Conservation (phyloP, 2,797 vertebrate species). For the Syndactyla subalaris region DNA sequence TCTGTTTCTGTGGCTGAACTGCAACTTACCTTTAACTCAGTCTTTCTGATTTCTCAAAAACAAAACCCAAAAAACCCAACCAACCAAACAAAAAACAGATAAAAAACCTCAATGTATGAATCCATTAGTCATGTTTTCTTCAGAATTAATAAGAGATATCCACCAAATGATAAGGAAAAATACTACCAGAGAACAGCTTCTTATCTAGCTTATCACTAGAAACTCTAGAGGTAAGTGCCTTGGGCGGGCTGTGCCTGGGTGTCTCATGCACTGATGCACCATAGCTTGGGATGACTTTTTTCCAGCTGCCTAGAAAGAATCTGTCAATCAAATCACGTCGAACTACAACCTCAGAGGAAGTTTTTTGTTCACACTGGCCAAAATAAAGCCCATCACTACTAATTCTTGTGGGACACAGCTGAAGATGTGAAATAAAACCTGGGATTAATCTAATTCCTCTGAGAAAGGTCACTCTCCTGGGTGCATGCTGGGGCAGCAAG, state of each 20-base stretch:
- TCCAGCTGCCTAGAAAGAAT: not conserved
- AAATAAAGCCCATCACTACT: not conserved
- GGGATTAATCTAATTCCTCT: not conserved
- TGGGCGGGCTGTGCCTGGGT: not conserved
- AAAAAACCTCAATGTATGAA: not conserved
- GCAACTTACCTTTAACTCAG: not conserved
- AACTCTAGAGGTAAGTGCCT: not conserved
- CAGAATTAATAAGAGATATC: not conserved
- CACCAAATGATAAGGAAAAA: not conserved
- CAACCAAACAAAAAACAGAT: not conserved
- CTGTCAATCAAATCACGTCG: not conserved
- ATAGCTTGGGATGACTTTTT: not conserved
- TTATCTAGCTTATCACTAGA: not conserved
- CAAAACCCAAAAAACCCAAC: too few relatives aligned
- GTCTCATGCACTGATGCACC: accelerated
- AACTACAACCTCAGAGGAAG: not conserved
- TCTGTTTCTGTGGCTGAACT: not conserved
- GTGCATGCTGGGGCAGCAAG: accelerated
- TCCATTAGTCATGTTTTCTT: not conserved
- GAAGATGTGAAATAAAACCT: not conserved
- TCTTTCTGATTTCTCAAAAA: not conserved
- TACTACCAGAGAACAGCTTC: not conserved
- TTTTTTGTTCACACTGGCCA: not conserved
- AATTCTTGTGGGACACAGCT: not conserved
- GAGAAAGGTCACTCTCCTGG: not conserved